A percentile compares a stretch with the other conserved stretches of the same genome.
These are phyloP conservation scores for Scylla paramamosain DNA, from an alignment of 1,140 invertebrate species.

Conservation along the genomic window DNA sequence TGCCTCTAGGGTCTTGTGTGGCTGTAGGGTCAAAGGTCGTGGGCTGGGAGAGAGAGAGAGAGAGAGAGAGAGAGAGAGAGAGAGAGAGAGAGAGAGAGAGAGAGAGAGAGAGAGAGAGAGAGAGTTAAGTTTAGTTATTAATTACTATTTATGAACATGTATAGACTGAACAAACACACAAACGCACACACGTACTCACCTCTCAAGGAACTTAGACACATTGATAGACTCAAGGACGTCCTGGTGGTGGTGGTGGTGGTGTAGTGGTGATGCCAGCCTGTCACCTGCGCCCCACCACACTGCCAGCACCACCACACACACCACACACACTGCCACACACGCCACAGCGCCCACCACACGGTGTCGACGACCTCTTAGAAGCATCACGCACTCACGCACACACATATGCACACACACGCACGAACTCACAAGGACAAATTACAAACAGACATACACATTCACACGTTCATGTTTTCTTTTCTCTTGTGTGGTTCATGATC, in stretches of 20 bases:
- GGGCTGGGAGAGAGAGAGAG: slow-evolving; percentile 31
- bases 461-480: not conserved
- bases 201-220: not conserved
- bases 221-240: not conserved
- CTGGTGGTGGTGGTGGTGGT: too few relatives aligned
- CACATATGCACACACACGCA: not conserved
- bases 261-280: too few relatives aligned
- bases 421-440: too few relatives aligned
- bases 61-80: slow-evolving; percentile 33
- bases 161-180: not conserved
- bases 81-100: slow-evolving; percentile 32
- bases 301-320: too few relatives aligned
- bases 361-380: too few relatives aligned
- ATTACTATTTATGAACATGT: too few relatives aligned
- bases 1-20: not conserved
- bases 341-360: not conserved
- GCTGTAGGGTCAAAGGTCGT: not conserved
- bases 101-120: not conserved
- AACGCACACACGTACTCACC: not conserved
- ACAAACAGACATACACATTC: not conserved
- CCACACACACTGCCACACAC: not conserved
- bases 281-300: too few relatives aligned
- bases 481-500: too few relatives aligned
- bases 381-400: not conserved
- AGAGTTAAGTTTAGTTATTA: not conserved